These are phyloP conservation scores for Tiliacea citrago DNA, from an alignment of 2,888 invertebrate species.

Conservation along the genomic window DNA sequence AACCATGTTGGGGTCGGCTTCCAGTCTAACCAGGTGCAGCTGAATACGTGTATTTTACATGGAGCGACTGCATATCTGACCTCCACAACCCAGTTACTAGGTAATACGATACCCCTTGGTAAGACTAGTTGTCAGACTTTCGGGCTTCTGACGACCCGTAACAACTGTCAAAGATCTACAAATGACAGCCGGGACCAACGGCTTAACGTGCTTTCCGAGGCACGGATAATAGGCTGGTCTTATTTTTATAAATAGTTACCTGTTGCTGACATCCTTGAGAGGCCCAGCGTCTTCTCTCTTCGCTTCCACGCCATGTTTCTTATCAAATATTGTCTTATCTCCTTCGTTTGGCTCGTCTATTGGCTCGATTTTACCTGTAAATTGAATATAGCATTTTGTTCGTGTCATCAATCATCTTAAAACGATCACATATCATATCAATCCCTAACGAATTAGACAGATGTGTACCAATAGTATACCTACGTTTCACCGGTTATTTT, in stretches of 20 bases:
- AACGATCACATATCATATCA: no score
- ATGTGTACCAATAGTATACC: not conserved
- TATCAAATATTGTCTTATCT: conserved; percentile 75
- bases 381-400: not conserved
- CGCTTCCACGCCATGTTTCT: conserved; percentile 62
- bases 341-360: conserved; percentile 70
- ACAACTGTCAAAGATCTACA: no score
- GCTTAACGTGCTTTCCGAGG: not conserved
- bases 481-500: not conserved
- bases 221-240: not conserved
- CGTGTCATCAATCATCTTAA: not conserved
- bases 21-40: no score
- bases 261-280: conserved; percentile 68
- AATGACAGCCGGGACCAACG: no score
- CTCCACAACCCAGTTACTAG: no score
- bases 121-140: no score
- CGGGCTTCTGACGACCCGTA: no score
- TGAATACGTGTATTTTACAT: no score
- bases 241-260: conserved; percentile 51
- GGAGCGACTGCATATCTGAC: no score
- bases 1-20: no score
- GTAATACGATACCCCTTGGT: no score
- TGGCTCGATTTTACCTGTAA: conserved; percentile 73
- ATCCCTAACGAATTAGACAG: not conserved
- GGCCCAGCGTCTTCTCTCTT: conserved; percentile 61